phyloP scores from a whole-genome alignment of 2,888 invertebrate genomes.

The Parnassius smintheus region DNA sequence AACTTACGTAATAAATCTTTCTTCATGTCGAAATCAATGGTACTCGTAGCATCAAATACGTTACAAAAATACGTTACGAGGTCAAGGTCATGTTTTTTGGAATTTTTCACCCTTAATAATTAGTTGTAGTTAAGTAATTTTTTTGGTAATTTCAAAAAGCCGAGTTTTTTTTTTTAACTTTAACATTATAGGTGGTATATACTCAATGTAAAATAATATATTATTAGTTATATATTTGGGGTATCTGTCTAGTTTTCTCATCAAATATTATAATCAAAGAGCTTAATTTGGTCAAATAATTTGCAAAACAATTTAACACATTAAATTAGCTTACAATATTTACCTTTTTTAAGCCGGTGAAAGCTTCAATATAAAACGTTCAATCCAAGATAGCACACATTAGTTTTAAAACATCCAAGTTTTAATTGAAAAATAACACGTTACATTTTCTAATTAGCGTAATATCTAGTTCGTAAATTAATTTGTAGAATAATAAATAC shows the following conservation, averaged over 20 bases:
- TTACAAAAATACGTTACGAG: slow-evolving; percentile 4
- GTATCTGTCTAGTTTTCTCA: no score
- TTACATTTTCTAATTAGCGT: background rate
- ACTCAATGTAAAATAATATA: no score
- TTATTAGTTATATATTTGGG: no score
- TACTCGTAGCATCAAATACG: slow-evolving; percentile 13
- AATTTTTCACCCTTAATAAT: no score
- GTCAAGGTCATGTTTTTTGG: no score
- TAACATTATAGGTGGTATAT: no score
- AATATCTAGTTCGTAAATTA: background rate
- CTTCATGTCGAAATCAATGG: slow-evolving; percentile 9
- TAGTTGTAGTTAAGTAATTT: no score
- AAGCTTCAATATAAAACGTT: slow-evolving; percentile 1
- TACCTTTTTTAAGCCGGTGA: background rate
- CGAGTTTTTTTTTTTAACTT: no score
- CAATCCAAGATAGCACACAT: slow-evolving; percentile 6
- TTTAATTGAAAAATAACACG: background rate
- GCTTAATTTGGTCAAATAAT: background rate
- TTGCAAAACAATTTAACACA: background rate
- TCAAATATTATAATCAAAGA: no score
- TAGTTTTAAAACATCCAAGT: background rate
- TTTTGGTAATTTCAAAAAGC: no score
- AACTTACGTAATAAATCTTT: slow-evolving; percentile 20
- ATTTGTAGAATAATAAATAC: slow-evolving; percentile 10
- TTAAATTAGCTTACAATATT: background rate